phyloP scores from a whole-genome alignment of 1,140 invertebrate species.

The Atta cephalotes region DNA sequence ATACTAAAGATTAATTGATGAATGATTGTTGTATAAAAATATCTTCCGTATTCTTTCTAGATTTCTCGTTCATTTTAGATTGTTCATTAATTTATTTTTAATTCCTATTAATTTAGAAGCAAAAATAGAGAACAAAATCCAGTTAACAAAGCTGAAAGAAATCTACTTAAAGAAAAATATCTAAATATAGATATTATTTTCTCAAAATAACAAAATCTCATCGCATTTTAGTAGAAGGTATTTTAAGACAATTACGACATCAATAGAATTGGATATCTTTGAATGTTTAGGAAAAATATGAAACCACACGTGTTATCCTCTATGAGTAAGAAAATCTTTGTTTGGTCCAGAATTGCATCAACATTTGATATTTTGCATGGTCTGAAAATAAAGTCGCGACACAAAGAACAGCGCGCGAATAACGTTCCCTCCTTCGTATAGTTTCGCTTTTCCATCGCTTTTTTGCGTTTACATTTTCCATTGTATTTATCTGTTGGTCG shows the following conservation, averaged over 20 bases:
- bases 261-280: background rate
- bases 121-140: background rate
- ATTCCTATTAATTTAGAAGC: background rate
- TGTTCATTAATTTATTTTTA: background rate
- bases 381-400: slow-evolving; percentile 13
- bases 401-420: slow-evolving; percentile 24
- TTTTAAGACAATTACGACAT: slow-evolving; percentile 19
- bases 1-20: slow-evolving; percentile 54
- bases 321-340: background rate
- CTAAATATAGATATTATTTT: background rate
- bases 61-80: background rate
- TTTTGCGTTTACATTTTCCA: slow-evolving; percentile 73
- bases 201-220: background rate
- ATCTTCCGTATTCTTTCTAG: slow-evolving; percentile 50
- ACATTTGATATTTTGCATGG: background rate
- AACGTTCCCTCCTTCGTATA: slow-evolving; percentile 42
- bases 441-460: slow-evolving; percentile 64
- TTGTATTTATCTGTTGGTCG: slow-evolving; percentile 81
- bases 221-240: no score
- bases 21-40: slow-evolving; percentile 62
- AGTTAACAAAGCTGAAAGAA: background rate
- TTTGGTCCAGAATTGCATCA: background rate
- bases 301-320: slow-evolving; percentile 7
- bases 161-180: background rate
- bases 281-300: slow-evolving; percentile 47